Conservation (phyloP, 2,888 invertebrate species). For the Strigamia maritima region DNA sequence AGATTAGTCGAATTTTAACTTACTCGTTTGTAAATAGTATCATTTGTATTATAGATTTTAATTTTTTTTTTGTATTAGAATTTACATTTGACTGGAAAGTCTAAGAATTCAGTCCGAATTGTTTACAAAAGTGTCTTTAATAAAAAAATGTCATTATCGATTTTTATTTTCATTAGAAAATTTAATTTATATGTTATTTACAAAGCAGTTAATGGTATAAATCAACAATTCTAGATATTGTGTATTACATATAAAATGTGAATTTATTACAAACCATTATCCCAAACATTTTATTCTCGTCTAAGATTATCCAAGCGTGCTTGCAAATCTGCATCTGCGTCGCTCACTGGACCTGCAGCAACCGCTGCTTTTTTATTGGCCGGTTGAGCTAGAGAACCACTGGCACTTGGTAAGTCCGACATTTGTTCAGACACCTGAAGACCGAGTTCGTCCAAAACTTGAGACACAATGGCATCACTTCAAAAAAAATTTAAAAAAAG, state of each 20-base stretch:
- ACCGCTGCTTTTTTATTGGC: conserved; percentile 50
- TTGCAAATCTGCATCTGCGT: conserved; percentile 95
- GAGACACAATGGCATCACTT: conserved; percentile 89
- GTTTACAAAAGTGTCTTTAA: no score
- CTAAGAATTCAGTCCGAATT: no score
- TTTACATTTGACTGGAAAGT: no score
- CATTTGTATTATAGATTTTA: no score
- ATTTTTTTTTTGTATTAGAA: no score
- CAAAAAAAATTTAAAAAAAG: conserved; percentile 45
- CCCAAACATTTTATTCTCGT: conserved; percentile 68
- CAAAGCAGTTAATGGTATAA: not conserved
- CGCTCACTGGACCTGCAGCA: conserved; percentile 57
- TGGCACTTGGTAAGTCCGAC: conserved; percentile 75
- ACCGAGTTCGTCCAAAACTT: conserved; percentile 96
- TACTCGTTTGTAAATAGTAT: no score
- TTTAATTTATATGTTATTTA: not conserved
- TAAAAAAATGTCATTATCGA: not conserved
- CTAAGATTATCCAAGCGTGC: conserved; percentile 92
- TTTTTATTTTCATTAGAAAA: not conserved
- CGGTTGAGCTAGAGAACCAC: conserved; percentile 56
- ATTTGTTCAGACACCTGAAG: conserved; percentile 90
- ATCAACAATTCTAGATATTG: not conserved
- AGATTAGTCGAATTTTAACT: no score
- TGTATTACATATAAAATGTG: not conserved
- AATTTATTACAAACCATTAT: no score